Evolutionary conservation across 2,888 invertebrate genomes (phyloP), one percentile per base, ranked within the genome.

Genomic region (Lepas anatifera): DNA sequence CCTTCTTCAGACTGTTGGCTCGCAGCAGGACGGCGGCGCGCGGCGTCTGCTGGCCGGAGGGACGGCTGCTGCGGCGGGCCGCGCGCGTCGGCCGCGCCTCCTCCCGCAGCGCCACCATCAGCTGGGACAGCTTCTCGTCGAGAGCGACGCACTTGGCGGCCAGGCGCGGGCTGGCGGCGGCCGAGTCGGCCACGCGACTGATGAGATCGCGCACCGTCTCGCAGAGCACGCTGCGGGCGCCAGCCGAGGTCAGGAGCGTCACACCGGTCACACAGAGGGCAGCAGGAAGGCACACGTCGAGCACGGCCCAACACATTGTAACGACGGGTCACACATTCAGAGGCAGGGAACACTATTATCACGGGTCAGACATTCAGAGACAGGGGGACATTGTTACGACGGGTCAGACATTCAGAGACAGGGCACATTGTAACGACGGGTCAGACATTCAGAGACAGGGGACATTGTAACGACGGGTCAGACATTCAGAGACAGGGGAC

Each of bases 1-100:
- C 91, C 76, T 89, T 87, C 80, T 92, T 92, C 73, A 92, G 83
- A 80, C 91, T 92, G 78, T 91, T 90, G 27, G 90, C 90, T 69
- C 92, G 80, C 64, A 39, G 39, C 50, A 68, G 66, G 46, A 63
- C 29, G 27, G 63, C n/a, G n/a, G 27, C 41, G 22, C 50, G 70
- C 35, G 71, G 39, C 27, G 22, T 16, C 25, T 43, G 58, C n/a
- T 13, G 22, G 41, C 18, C 68, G 27, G 50, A 25, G 10, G 50
- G 27, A 7, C 27, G n/a, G 11, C 27, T 50, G 16, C n/a, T 32
- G 32, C 25, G 35, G 32, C 58, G 58, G 22, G 22, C 25, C 4
- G 16, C 10, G 46, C 22, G 6, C 22, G 22, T 46, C 46, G 46
- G 16, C 13, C 29, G 79, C 76, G 48, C 87, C 86, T 76, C 89